Evolutionary conservation across 2,888 invertebrate genomes (phyloP).

Genomic region (Eupsilia transversa): DNA sequence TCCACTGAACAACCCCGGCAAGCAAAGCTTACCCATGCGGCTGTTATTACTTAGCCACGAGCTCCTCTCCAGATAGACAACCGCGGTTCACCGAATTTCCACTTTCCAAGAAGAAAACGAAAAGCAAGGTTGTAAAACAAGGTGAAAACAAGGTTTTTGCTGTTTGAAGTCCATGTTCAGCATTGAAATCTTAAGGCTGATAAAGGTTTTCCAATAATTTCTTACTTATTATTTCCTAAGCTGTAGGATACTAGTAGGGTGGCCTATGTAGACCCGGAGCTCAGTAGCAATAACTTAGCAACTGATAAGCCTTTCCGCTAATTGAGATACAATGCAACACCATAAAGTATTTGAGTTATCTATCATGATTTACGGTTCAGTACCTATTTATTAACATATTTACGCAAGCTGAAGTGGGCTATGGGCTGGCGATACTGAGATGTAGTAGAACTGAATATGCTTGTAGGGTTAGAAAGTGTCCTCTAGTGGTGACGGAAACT

Average conservation of each 20-base stretch:
- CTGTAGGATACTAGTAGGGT: slow-evolving; percentile 14
- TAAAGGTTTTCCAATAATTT: slow-evolving; percentile 7
- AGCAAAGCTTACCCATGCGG: too few relatives aligned
- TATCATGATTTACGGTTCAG: slow-evolving; percentile 44
- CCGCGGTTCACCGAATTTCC: too few relatives aligned
- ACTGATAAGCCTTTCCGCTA: slow-evolving; percentile 45
- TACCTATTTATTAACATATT: slow-evolving; percentile 28
- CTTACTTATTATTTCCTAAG: slow-evolving; percentile 12
- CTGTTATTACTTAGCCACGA: too few relatives aligned
- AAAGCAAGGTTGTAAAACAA: too few relatives aligned
- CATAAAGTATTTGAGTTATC: slow-evolving; percentile 53
- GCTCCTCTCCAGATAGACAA: too few relatives aligned
- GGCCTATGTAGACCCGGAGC: slow-evolving; percentile 6
- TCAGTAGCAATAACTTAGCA: slow-evolving; percentile 38
- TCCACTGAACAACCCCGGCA: too few relatives aligned
- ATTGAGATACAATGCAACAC: slow-evolving; percentile 53
- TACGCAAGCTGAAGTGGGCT: slow-evolving; percentile 9
- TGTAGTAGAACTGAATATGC: not conserved
- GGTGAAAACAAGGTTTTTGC: too few relatives aligned
- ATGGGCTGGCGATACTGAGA: slow-evolving; percentile 5
- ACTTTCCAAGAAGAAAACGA: too few relatives aligned
- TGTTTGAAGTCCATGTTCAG: not conserved
- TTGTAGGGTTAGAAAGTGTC: not conserved
- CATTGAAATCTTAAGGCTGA: not conserved
- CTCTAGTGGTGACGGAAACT: not conserved